phyloP scores from a whole-genome alignment of 2,888 invertebrate genomes.

The Oasisia sp. region DNA sequence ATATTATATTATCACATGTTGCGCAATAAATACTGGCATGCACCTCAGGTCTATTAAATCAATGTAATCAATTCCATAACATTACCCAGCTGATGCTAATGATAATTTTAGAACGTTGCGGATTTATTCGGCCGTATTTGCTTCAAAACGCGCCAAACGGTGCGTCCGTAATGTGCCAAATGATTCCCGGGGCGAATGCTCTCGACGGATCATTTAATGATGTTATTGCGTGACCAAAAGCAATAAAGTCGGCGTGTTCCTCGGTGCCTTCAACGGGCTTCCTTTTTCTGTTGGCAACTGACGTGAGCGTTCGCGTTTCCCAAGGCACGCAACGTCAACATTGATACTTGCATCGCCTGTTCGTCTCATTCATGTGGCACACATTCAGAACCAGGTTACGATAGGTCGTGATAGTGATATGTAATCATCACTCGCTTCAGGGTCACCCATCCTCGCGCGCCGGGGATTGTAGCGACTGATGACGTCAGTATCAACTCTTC shows the following conservation, averaged over 20 bases:
- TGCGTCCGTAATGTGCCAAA: background rate
- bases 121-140: background rate
- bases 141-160: background rate
- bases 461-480: too few species aligned
- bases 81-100: background rate
- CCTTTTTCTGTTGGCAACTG: background rate
- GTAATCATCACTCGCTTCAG: too few species aligned
- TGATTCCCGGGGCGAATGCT: background rate
- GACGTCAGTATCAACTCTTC: too few species aligned
- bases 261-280: background rate
- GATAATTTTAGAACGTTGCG: background rate
- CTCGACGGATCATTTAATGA: background rate
- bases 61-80: background rate
- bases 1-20: too few species aligned
- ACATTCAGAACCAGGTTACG: too few species aligned
- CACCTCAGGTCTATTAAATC: too few species aligned
- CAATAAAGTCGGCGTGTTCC: background rate
- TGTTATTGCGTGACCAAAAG: background rate
- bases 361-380: too few species aligned
- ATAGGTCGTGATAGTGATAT: too few species aligned
- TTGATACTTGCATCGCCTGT: too few species aligned
- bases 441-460: too few species aligned
- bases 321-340: too few species aligned
- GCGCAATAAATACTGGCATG: too few species aligned
- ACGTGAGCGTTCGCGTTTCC: background rate